Percentiles rank a stretch among this genome's conserved stretches.
phyloP scores from a whole-genome alignment of 2,797 vertebrate species.

The Eupleurogrammus muticus region DNA sequence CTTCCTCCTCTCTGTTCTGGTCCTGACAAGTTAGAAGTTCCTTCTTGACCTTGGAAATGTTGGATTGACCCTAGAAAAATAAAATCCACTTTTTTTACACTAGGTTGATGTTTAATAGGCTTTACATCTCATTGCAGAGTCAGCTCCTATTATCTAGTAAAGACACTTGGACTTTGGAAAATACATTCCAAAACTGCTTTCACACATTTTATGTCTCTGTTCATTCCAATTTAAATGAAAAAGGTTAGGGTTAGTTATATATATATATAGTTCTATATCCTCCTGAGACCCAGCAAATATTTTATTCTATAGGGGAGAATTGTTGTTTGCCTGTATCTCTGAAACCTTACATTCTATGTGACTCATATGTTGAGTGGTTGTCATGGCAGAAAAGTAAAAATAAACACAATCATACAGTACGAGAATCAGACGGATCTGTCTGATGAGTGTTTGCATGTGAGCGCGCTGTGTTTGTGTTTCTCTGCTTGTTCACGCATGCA shows the following conservation, averaged over 20 bases:
- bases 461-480: background rate
- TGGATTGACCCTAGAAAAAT: background rate
- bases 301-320: too few relatives aligned
- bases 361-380: slow-evolving; percentile 38
- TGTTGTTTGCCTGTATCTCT: too few relatives aligned
- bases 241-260: background rate
- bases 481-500: slow-evolving; percentile 9
- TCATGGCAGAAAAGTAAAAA: slow-evolving; percentile 32
- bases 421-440: background rate
- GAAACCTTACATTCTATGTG: too few relatives aligned
- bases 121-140: slow-evolving; percentile 4
- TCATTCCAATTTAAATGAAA: slow-evolving; percentile 28
- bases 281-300: too few relatives aligned
- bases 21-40: background rate
- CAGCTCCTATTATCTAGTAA: slow-evolving; percentile 19
- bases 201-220: background rate
- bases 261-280: too few relatives aligned
- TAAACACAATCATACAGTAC: slow-evolving; percentile 31
- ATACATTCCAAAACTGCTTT: slow-evolving; percentile 9
- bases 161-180: slow-evolving; percentile 21
- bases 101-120: background rate
- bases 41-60: background rate
- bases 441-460: background rate
- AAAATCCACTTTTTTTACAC: background rate
- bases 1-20: too few relatives aligned